Percentiles rank a stretch among this genome's conserved stretches.
phyloP scores from a whole-genome alignment of 2,888 invertebrate species.

The Pammene aurita region DNA sequence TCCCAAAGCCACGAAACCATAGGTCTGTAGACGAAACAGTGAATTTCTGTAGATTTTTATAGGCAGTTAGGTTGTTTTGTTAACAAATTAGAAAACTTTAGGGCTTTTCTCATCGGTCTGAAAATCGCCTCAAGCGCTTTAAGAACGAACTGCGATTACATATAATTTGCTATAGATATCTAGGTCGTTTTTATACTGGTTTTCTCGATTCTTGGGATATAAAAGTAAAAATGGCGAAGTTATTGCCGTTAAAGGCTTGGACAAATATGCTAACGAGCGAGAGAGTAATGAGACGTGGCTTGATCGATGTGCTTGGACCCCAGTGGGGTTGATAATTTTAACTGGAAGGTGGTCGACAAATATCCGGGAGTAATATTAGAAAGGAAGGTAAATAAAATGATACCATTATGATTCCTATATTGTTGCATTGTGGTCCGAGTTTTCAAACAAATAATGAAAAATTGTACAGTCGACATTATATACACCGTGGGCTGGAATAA shows the following conservation, averaged over 20 bases:
- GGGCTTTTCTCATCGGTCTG: neutral
- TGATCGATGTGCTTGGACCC: slow-evolving; percentile 25
- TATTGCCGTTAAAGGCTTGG: slow-evolving; percentile 28
- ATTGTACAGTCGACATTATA: too few relatives aligned
- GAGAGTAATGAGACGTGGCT: slow-evolving; percentile 19
- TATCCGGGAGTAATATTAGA: too few relatives aligned
- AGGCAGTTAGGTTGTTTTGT: neutral
- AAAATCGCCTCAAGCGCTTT: neutral
- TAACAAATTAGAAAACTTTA: neutral
- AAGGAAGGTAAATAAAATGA: too few relatives aligned
- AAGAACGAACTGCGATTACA: neutral
- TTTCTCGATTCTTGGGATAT: neutral
- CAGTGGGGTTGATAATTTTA: neutral
- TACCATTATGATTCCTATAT: too few relatives aligned
- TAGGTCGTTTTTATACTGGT: neutral
- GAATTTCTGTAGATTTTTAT: neutral
- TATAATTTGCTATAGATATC: too few relatives aligned
- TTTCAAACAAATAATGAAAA: too few relatives aligned
- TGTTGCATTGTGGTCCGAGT: too few relatives aligned
- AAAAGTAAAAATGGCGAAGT: neutral
- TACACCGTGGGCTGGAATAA: too few relatives aligned
- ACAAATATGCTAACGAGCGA: slow-evolving; percentile 34
- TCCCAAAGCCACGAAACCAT: slow-evolving; percentile 43
- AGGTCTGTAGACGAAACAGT: neutral
- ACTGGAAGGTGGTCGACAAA: too few relatives aligned